These are phyloP conservation scores for Strigamia transsilvanica DNA, from an alignment of 2,888 invertebrate genomes.

Conservation along the genomic window DNA sequence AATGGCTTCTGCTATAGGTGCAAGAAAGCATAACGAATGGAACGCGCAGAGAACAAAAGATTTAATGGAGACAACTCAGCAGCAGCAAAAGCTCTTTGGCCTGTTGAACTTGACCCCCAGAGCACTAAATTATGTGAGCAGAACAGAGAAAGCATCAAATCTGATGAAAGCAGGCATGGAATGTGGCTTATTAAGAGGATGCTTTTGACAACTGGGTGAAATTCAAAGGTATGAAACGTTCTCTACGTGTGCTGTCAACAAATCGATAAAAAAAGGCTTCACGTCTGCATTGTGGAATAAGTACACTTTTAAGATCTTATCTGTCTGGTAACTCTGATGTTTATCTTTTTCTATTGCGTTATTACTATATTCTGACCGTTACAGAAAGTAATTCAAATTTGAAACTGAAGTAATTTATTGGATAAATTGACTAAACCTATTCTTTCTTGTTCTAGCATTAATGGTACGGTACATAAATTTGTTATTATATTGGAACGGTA, in stretches of 20 bases:
- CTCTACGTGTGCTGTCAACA: not conserved
- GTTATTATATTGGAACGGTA: too few relatives aligned
- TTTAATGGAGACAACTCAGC: slow-evolving; percentile 40
- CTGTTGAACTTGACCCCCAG: not conserved
- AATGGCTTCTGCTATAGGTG: slow-evolving; percentile 19
- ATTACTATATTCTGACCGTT: not conserved
- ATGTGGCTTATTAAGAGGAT: slow-evolving; percentile 17
- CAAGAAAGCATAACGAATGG: slow-evolving; percentile 48
- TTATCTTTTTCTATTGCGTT: not conserved
- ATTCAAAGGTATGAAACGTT: slow-evolving; percentile 16
- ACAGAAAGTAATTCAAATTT: not conserved
- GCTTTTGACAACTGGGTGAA: not conserved
- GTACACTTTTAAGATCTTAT: not conserved
- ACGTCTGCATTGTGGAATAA: not conserved
- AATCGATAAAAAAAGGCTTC: slow-evolving; percentile 22
- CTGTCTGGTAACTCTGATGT: not conserved
- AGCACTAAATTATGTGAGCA: not conserved
- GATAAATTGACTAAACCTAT: not conserved
- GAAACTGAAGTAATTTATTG: not conserved
- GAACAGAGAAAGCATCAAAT: not conserved
- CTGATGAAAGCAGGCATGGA: not conserved
- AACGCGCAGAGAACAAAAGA: slow-evolving; percentile 7
- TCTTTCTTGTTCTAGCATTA: not conserved
- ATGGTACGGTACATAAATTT: too few relatives aligned
- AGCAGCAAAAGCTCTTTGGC: slow-evolving; percentile 14